These are phyloP conservation scores for Plestiodon gilberti DNA, from an alignment of 2,113 vertebrate genomes.

Conservation along the genomic window DNA sequence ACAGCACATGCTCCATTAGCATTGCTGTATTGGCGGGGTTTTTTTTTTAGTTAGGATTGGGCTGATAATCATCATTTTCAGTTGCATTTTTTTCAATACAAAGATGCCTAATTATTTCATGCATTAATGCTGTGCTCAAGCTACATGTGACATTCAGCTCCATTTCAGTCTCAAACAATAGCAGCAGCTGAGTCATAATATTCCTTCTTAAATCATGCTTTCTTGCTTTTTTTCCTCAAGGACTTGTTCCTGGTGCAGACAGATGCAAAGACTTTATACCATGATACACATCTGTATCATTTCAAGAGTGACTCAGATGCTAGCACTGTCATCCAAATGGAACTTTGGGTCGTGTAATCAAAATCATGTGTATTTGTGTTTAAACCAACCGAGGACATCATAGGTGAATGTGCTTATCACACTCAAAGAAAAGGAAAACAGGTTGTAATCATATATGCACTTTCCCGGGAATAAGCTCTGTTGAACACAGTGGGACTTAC, in stretches of 20 bases:
- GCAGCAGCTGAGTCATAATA: background rate
- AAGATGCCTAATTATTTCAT: background rate
- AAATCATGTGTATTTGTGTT: background rate
- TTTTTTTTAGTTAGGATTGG: no score
- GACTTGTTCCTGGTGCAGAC: background rate
- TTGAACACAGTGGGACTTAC: no score
- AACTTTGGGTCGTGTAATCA: background rate
- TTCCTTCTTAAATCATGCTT: slow-evolving; percentile 2
- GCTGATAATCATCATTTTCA: background rate
- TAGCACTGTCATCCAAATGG: slow-evolving; percentile 42
- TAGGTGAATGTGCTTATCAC: background rate
- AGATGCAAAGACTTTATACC: background rate
- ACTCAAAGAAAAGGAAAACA: background rate
- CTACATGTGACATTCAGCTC: background rate
- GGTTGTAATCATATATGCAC: no score
- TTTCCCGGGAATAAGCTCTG: no score
- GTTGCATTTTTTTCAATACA: background rate
- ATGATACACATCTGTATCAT: background rate
- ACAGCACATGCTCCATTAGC: no score
- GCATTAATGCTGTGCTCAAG: background rate
- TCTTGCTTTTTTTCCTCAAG: slow-evolving; percentile 24
- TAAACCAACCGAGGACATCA: background rate
- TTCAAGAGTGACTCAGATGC: slow-evolving; percentile 33
- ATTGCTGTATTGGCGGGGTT: no score
- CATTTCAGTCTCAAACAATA: background rate